A percentile compares a stretch with the other conserved stretches of the same genome.
Evolutionary conservation across 2,797 vertebrate species (phyloP).

Genomic region (Remorina albescens): DNA sequence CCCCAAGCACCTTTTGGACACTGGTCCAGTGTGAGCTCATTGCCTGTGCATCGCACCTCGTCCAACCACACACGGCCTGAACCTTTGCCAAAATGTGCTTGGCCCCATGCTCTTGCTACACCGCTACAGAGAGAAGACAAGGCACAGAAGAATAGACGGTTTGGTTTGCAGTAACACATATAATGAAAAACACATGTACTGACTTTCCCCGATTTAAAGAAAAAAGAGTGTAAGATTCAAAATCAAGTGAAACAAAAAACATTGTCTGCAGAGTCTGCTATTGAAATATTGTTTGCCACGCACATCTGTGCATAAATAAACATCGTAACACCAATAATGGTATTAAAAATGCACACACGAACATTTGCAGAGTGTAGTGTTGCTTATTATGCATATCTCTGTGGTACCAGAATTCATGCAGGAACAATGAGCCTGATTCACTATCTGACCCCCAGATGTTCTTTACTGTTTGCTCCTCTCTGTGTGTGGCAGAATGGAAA

Average conservation of each 20-base stretch:
- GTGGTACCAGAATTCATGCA: slow-evolving; percentile 59
- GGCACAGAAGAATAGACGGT: slow-evolving; percentile 5
- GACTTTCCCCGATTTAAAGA: neutral
- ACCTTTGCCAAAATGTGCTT: slow-evolving; percentile 92
- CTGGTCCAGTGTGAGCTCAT: slow-evolving; percentile 95
- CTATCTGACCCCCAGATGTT: slow-evolving; percentile 76
- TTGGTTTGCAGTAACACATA: slow-evolving; percentile 10
- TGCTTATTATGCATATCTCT: slow-evolving; percentile 75
- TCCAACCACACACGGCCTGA: slow-evolving; percentile 91
- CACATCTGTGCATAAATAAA: slow-evolving; percentile 24
- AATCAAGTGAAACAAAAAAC: too few species aligned
- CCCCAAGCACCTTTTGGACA: slow-evolving; percentile 92
- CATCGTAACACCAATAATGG: slow-evolving; percentile 28
- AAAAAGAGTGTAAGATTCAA: neutral
- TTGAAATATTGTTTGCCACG: neutral
- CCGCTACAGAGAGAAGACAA: slow-evolving; percentile 82
- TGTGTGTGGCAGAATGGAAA: slow-evolving; percentile 70
- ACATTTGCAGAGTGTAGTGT: slow-evolving; percentile 40
- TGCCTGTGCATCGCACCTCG: slow-evolving; percentile 94
- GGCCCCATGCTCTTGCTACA: slow-evolving; percentile 89
- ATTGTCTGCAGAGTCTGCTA: slow-evolving; percentile 3
- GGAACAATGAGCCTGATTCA: slow-evolving; percentile 83
- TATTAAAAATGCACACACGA: slow-evolving; percentile 35
- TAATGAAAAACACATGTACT: slow-evolving; percentile 39
- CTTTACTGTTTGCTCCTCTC: slow-evolving; percentile 71